Conservation (phyloP, 2,888 invertebrate genomes). For the Lycocerus yunnanus region DNA sequence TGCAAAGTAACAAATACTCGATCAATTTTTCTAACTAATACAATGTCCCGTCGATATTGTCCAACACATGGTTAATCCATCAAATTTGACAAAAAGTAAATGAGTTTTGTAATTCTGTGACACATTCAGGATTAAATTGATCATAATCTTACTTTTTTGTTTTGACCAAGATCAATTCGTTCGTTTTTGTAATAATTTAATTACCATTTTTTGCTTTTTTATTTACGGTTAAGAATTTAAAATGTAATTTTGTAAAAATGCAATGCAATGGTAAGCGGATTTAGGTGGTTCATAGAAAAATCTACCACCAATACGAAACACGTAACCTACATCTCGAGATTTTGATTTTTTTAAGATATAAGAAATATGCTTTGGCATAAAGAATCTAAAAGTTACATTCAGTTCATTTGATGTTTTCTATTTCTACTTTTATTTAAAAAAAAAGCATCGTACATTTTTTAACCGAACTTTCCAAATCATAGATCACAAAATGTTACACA, state of each 20-base stretch:
- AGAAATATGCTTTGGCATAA: not conserved
- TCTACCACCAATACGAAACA: not conserved
- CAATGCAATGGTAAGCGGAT: slow-evolving; percentile 8
- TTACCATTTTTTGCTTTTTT: not conserved
- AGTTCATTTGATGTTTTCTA: slow-evolving; percentile 2
- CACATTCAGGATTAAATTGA: not conserved
- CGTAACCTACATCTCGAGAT: not conserved
- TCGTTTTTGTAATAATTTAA: not conserved
- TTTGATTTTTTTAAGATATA: not conserved
- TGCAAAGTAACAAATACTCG: not conserved
- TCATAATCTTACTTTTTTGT: not conserved
- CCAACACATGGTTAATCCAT: not conserved
- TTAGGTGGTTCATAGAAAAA: not conserved
- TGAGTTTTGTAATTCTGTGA: not conserved
- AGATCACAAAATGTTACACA: slow-evolving; percentile 15
- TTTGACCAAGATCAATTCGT: not conserved
- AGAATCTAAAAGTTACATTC: slow-evolving; percentile 1
- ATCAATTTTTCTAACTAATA: not conserved
- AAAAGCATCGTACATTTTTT: not conserved
- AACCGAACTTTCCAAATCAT: slow-evolving; percentile 10
- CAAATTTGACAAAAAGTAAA: not conserved
- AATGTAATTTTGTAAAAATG: slow-evolving; percentile 5
- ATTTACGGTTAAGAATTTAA: not conserved
- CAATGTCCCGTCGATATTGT: not conserved
- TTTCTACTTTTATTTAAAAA: not conserved